Base-by-base conservation (phyloP, 2,888 invertebrate species). In the Drosophila neotestacea region DNA sequence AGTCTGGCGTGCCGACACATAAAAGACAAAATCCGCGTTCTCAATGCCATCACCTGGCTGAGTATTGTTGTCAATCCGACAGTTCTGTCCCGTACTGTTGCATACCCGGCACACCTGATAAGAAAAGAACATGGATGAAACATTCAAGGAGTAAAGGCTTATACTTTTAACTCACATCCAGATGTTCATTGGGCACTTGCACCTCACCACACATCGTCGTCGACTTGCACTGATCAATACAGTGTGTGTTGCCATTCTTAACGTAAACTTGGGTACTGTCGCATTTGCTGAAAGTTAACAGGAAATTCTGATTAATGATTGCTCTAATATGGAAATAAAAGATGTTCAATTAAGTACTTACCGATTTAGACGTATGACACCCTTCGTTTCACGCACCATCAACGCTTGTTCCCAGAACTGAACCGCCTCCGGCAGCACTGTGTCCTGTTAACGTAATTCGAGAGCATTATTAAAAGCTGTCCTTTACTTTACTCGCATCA, bases 121-220 rank as follows among this genome's bases (percentile, higher is more conserved):
- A 52, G 1, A 38, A 0, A 39, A 10, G 10, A 22, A 47, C 7
- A 1, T 7, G 7, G 30, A 16, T 34, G 28, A 36, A 1, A 13
- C 13, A 1, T 34, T 39, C 1, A 6, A 16, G 2, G 9, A 13
- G 9, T 11, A 16, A n/a, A 1, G 16, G 39, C 10, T 16, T 16
- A 16, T 16, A 9, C n/a, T 22, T 32, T 5, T 4, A 6, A 75
- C 95, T 95, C 92, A 98, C 98, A 92, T 98, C 98, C 46, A 99
- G 94, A 93, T 99, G 99, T 51, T 96, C 95, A 70, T 96, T 96
- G 0, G 99, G 99, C 5, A 99, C 98, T 80, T 94, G 94, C 3
- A 98, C 98, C 92, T 99, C 99, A 0, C 99, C 99, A 92, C 99
- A 99, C 95, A 97, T 96, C 0, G 99, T 99, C 68, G 94, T 94